A percentile compares a stretch with the other conserved stretches of the same genome.
Evolutionary conservation across 2,888 invertebrate species (phyloP).

Genomic region (Epiblema foenella): DNA sequence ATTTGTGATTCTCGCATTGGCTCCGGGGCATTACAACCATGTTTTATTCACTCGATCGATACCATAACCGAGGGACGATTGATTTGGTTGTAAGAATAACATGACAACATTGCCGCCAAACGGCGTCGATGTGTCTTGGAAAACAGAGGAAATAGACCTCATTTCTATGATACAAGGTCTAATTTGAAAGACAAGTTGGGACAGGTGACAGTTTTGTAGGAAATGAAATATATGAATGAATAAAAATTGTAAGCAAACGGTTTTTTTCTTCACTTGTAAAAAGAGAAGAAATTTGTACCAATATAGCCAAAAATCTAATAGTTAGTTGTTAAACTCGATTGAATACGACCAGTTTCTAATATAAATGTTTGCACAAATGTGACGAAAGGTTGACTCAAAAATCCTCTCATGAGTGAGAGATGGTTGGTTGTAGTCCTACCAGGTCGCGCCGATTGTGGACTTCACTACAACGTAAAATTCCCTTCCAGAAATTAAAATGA

Average conservation of each 20-base stretch:
- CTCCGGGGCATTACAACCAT: conserved; percentile 45
- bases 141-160: neutral
- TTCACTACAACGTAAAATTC: no score
- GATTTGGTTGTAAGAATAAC: conserved; percentile 35
- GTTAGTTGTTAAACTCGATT: neutral
- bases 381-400: no score
- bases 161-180: neutral
- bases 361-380: no score
- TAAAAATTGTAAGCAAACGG: no score
- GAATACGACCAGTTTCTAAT: neutral
- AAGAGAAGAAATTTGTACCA: no score
- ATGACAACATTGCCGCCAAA: conserved; percentile 17
- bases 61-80: conserved; percentile 46
- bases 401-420: no score
- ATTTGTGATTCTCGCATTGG: conserved; percentile 12
- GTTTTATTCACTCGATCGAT: conserved; percentile 55
- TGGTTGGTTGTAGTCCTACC: no score
- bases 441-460: no score
- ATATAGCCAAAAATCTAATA: no score
- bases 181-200: neutral
- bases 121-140: neutral
- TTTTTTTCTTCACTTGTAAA: no score
- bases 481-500: no score
- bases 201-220: neutral
- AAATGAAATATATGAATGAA: neutral